Conservation (phyloP, 2,113 vertebrate species). For the Cinclus cinclus region DNA sequence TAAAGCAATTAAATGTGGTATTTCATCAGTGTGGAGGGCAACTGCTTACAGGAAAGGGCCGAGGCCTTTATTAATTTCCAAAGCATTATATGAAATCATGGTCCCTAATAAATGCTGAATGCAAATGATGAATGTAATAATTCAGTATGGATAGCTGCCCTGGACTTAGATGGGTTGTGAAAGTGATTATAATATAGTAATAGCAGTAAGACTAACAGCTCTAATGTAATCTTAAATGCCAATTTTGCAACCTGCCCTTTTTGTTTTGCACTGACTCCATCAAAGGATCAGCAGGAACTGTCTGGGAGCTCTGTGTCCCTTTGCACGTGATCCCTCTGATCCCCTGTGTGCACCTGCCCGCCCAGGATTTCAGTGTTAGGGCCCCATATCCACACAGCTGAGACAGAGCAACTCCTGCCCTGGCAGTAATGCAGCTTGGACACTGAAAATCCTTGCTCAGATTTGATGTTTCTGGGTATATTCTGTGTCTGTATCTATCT, state of each 20-base stretch:
- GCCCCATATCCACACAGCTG: not conserved
- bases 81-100: not conserved
- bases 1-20: not conserved
- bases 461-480: not conserved
- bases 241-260: not conserved
- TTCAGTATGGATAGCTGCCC: not conserved
- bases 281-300: not conserved
- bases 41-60: not conserved
- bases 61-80: not conserved
- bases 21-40: not conserved
- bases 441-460: accelerated
- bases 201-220: not conserved
- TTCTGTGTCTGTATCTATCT: not conserved
- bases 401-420: not conserved
- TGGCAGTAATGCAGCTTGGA: not conserved
- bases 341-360: accelerated
- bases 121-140: not conserved
- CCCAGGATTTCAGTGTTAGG: not conserved
- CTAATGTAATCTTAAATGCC: not conserved
- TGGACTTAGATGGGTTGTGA: not conserved
- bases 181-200: not conserved
- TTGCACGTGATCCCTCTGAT: accelerated
- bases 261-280: not conserved
- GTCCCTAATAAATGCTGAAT: not conserved
- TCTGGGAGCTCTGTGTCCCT: accelerated